phyloP scores from a whole-genome alignment of 2,888 invertebrate species.

The Phyto melanocephala region DNA sequence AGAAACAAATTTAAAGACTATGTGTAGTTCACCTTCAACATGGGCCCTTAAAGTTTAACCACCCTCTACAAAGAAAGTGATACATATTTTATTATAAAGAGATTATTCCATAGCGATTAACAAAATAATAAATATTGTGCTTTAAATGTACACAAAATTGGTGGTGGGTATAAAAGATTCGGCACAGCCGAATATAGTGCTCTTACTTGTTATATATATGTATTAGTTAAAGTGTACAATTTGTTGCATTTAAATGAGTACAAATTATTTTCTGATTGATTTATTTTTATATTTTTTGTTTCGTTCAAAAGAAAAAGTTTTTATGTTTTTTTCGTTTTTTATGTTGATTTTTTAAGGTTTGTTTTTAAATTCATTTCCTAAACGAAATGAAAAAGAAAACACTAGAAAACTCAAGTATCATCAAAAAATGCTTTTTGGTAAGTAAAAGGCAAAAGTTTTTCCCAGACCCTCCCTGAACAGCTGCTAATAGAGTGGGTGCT shows the following conservation, averaged over 20 bases:
- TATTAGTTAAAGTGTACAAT: not conserved
- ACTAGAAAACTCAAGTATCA: not conserved
- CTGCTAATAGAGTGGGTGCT: not conserved
- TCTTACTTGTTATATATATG: not conserved
- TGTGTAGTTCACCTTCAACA: too few relatives aligned
- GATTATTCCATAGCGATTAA: too few relatives aligned
- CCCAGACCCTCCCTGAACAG: not conserved
- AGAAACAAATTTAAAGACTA: too few relatives aligned
- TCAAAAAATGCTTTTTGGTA: not conserved
- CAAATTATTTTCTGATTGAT: slow-evolving; percentile 55
- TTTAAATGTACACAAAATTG: too few relatives aligned
- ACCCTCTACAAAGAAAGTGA: too few relatives aligned
- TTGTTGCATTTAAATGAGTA: slow-evolving; percentile 45
- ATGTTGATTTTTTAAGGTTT: not conserved
- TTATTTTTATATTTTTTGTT: slow-evolving; percentile 27
- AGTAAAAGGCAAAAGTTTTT: slow-evolving; percentile 4
- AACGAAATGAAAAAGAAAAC: not conserved
- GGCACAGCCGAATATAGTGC: not conserved
- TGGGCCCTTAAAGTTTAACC: too few relatives aligned
- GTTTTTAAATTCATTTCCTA: not conserved
- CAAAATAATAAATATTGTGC: too few relatives aligned
- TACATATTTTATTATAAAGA: too few relatives aligned
- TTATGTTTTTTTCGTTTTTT: not conserved
- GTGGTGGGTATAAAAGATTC: too few relatives aligned
- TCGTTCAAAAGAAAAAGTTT: slow-evolving; percentile 32